phyloP scores from a whole-genome alignment of 2,797 vertebrate genomes.

The Notolabrus celidotus region DNA sequence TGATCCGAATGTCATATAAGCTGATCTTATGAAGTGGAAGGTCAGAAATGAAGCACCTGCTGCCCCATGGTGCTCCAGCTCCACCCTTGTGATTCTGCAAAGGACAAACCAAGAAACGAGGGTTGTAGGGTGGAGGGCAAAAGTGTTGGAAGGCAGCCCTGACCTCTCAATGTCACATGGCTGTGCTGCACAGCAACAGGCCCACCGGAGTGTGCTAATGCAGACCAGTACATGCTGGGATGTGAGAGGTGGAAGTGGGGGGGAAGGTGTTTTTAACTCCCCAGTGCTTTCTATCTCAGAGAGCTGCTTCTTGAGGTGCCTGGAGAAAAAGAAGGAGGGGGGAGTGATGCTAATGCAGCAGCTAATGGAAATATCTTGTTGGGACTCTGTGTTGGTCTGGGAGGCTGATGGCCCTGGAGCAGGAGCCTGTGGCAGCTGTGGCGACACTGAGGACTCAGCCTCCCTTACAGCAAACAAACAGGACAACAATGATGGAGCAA shows the following conservation, averaged over 20 bases:
- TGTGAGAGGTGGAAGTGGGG: slow-evolving; percentile 56
- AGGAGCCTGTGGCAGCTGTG: slow-evolving; percentile 18
- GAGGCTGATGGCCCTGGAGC: slow-evolving; percentile 40
- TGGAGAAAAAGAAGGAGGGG: slow-evolving; percentile 20
- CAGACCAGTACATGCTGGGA: slow-evolving; percentile 71
- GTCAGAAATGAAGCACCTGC: slow-evolving; percentile 84
- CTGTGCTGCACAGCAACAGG: slow-evolving; percentile 71
- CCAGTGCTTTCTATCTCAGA: slow-evolving; percentile 58
- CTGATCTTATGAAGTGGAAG: slow-evolving; percentile 87
- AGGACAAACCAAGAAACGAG: slow-evolving; percentile 39
- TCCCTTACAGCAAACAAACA: slow-evolving; percentile 56
- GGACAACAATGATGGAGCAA: slow-evolving; percentile 16
- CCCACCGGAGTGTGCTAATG: slow-evolving; percentile 77
- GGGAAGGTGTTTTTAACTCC: slow-evolving; percentile 68
- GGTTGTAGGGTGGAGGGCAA: slow-evolving; percentile 23
- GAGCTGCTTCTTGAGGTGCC: slow-evolving; percentile 58
- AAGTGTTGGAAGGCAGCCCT: slow-evolving; percentile 36
- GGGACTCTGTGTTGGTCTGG: slow-evolving; percentile 51
- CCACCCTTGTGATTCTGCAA: slow-evolving; percentile 28
- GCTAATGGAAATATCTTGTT: slow-evolving; percentile 87
- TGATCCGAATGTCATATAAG: slow-evolving; percentile 87
- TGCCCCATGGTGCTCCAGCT: slow-evolving; percentile 53
- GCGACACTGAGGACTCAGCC: slow-evolving; percentile 36
- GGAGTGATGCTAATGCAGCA: slow-evolving; percentile 54
- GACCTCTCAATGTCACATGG: slow-evolving; percentile 75